Percentiles rank a stretch among this genome's conserved stretches.
phyloP scores from a whole-genome alignment of 2,797 vertebrate species.

The Phalloptychus januarius region DNA sequence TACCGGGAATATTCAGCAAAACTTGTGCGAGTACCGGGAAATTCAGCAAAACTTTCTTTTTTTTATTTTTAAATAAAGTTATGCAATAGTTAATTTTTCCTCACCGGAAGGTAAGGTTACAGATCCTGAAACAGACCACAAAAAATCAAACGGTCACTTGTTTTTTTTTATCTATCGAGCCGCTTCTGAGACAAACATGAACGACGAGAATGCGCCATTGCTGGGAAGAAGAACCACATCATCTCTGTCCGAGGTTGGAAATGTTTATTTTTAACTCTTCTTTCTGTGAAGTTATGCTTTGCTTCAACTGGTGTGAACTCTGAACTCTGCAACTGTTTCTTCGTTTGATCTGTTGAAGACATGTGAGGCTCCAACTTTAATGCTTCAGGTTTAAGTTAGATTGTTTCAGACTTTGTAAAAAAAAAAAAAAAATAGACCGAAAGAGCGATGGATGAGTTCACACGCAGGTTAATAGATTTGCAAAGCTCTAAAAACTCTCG shows the following conservation, averaged over 20 bases:
- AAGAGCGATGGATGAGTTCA: no score
- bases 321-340: not conserved
- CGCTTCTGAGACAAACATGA: slow-evolving; percentile 32
- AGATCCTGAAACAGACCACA: not conserved
- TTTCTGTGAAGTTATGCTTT: not conserved
- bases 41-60: not conserved
- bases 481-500: no score
- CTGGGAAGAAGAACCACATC: slow-evolving; percentile 25
- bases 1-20: no score
- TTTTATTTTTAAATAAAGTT: not conserved
- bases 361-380: not conserved
- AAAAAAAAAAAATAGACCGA: no score
- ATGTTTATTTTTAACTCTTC: not conserved
- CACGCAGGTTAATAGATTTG: no score
- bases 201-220: slow-evolving; percentile 51
- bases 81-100: not conserved
- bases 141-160: not conserved
- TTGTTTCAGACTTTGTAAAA: not conserved
- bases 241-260: slow-evolving; percentile 48
- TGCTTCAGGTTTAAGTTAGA: not conserved
- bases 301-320: not conserved
- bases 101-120: not conserved
- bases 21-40: not conserved
- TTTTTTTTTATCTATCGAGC: not conserved
- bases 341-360: not conserved